Percentiles rank a stretch among this genome's conserved stretches.
Conservation (phyloP, 2,888 invertebrate species). For the Lepidonotus clava region DNA sequence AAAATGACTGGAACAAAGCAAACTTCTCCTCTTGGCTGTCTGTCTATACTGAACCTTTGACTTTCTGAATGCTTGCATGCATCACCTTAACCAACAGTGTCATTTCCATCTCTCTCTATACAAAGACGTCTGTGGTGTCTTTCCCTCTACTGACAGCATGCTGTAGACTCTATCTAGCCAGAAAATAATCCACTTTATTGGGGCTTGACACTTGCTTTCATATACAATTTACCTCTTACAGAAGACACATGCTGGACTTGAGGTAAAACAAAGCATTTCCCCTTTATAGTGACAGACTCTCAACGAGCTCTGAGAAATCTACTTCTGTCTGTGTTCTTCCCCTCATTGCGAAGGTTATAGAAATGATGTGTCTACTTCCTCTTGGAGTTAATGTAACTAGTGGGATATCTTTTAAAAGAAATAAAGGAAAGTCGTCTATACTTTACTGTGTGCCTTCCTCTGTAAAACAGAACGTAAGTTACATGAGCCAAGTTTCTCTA, state of each 20-base stretch:
- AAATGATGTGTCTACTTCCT: too few species aligned
- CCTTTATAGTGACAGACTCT: neutral
- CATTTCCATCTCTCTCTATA: neutral
- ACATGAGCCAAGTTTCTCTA: too few species aligned
- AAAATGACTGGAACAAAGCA: too few species aligned
- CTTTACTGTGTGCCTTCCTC: too few species aligned
- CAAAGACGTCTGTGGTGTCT: neutral
- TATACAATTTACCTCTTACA: conserved; percentile 16
- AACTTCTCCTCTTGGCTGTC: too few species aligned
- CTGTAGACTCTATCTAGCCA: conserved; percentile 17
- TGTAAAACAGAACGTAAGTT: too few species aligned
- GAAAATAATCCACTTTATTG: neutral
- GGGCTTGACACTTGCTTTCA: conserved; percentile 28
- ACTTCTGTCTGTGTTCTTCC: too few species aligned
- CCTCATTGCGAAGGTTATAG: too few species aligned
- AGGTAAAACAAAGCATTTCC: conserved; percentile 40
- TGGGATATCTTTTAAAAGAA: too few species aligned
- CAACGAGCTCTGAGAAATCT: too few species aligned
- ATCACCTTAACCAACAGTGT: neutral
- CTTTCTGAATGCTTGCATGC: conserved; percentile 18
- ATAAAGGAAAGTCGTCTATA: too few species aligned
- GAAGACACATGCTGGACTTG: neutral
- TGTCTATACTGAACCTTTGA: conserved; percentile 2
- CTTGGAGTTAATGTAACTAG: too few species aligned
- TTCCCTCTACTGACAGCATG: conserved; percentile 22